phyloP scores from a whole-genome alignment of 2,888 invertebrate species.

The Odontomyia ornata region DNA sequence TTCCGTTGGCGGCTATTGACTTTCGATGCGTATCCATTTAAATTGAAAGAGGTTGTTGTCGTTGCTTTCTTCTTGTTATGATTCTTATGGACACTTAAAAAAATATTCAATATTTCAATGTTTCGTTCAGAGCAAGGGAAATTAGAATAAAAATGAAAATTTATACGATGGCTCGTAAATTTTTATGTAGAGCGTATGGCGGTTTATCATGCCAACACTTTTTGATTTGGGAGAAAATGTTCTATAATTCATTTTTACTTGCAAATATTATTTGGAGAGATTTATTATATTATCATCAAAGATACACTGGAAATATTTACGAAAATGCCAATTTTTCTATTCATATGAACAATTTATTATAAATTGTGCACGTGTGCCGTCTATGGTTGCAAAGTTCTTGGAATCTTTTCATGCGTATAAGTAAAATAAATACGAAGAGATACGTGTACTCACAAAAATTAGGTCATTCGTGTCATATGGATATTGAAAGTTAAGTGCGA shows the following conservation, averaged over 20 bases:
- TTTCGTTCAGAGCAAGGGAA: neutral
- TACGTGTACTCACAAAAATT: too few relatives aligned
- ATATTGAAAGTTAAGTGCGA: too few relatives aligned
- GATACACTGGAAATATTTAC: neutral
- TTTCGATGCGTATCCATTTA: conserved; percentile 10
- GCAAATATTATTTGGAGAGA: neutral
- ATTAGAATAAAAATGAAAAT: conserved; percentile 18
- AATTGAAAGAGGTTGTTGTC: neutral
- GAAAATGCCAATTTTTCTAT: neutral
- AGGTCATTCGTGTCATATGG: too few relatives aligned
- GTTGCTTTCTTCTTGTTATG: conserved; percentile 1
- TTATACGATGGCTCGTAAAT: conserved; percentile 21
- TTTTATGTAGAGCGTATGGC: conserved; percentile 15
- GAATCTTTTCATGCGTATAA: too few relatives aligned
- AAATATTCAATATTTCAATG: conserved; percentile 6
- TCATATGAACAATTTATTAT: too few relatives aligned
- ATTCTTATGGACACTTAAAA: neutral
- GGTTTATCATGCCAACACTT: neutral
- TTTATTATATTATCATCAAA: neutral
- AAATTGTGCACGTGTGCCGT: too few relatives aligned
- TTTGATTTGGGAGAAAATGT: neutral
- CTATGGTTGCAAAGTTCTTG: too few relatives aligned
- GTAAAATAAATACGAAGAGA: too few relatives aligned
- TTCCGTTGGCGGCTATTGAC: conserved; percentile 26
- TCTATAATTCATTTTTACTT: neutral